phyloP scores from a whole-genome alignment of 2,113 vertebrate genomes.

The Spea multiplicata region DNA sequence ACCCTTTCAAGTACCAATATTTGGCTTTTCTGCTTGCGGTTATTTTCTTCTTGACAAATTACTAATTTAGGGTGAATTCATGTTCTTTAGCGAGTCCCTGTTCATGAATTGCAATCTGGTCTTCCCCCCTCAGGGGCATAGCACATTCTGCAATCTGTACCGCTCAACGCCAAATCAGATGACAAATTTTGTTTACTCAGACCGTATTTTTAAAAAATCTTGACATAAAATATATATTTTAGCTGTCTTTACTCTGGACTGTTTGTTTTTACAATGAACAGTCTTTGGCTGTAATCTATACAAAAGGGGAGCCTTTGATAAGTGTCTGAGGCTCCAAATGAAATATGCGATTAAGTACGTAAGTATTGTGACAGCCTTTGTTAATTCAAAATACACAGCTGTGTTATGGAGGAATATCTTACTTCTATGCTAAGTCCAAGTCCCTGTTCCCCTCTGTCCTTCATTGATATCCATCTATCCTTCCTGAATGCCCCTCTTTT shows the following conservation, averaged over 20 bases:
- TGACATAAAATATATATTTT: slow-evolving; percentile 53
- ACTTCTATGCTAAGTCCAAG: neutral
- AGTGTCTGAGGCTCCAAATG: slow-evolving; percentile 2
- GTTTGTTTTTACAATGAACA: slow-evolving; percentile 47
- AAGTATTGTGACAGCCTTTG: slow-evolving; percentile 5
- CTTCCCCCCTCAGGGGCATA: slow-evolving; percentile 54
- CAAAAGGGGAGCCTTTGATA: slow-evolving; percentile 12
- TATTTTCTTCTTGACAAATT: slow-evolving; percentile 61
- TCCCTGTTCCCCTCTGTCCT: too few relatives aligned
- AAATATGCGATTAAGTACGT: slow-evolving; percentile 28
- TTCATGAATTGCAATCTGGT: slow-evolving; percentile 64
- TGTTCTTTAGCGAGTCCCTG: slow-evolving; percentile 57
- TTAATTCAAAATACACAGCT: slow-evolving; percentile 27
- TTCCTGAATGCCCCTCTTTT: too few relatives aligned
- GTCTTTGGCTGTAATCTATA: neutral
- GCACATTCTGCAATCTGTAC: slow-evolving; percentile 55
- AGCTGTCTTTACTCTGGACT: slow-evolving; percentile 48
- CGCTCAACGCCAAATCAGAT: slow-evolving; percentile 56
- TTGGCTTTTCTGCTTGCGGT: slow-evolving; percentile 56
- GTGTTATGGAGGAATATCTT: neutral
- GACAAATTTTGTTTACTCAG: slow-evolving; percentile 61
- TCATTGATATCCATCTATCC: too few relatives aligned
- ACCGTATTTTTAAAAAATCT: slow-evolving; percentile 57
- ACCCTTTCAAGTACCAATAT: slow-evolving; percentile 59
- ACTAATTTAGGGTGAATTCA: slow-evolving; percentile 65